Evolutionary conservation across 2,888 invertebrate genomes (phyloP).

Genomic region (Meta bourneti): DNA sequence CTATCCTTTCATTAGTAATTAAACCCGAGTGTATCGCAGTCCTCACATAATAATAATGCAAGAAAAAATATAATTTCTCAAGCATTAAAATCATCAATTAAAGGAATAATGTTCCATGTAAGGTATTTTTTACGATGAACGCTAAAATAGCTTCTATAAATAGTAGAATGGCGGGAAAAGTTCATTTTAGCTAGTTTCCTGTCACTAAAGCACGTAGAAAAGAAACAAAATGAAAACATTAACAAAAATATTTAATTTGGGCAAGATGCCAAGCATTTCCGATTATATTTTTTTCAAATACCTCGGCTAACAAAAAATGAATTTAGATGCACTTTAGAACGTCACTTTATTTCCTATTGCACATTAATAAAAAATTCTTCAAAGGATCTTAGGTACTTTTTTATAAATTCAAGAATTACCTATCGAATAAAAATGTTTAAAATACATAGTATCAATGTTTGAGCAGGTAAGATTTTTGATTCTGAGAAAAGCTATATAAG

Average conservation of each 20-base stretch:
- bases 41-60: neutral
- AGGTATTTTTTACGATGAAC: neutral
- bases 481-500: too few species aligned
- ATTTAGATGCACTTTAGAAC: neutral
- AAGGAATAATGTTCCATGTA: neutral
- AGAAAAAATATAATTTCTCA: neutral
- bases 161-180: neutral
- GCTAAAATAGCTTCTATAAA: neutral
- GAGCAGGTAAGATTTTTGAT: too few species aligned
- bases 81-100: constrained; percentile 14
- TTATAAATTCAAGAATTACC: too few species aligned
- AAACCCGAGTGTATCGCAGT: neutral
- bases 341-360: neutral
- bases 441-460: too few species aligned
- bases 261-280: neutral
- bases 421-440: too few species aligned
- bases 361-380: too few species aligned
- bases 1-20: constrained; percentile 3
- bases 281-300: neutral
- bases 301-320: neutral
- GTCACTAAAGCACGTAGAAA: constrained; percentile 9
- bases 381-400: too few species aligned
- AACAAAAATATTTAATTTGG: neutral
- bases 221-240: neutral
- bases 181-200: neutral